These are phyloP conservation scores for Myiotriccus ornatus DNA, from an alignment of 2,797 vertebrate species.

Conservation along the genomic window DNA sequence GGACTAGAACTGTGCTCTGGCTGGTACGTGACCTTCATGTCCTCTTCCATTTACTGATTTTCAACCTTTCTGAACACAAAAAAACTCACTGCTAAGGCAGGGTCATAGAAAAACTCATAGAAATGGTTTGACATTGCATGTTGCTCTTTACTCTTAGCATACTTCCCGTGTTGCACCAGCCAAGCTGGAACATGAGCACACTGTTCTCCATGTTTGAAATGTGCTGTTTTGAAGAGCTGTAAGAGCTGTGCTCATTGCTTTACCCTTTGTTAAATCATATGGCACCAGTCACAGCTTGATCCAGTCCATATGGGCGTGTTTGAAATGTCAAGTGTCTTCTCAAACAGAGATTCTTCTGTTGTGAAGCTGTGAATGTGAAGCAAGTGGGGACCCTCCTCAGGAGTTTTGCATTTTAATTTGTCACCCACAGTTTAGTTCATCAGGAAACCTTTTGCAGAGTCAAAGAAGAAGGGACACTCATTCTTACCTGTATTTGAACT, in stretches of 20 bases:
- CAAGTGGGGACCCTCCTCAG: accelerated
- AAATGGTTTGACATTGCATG: neutral
- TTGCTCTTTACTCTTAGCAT: neutral
- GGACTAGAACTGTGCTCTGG: neutral
- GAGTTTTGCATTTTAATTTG: neutral
- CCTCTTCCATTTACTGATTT: neutral
- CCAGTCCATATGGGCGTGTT: neutral
- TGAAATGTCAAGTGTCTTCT: too few relatives aligned
- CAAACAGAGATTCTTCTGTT: neutral
- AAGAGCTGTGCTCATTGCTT: neutral
- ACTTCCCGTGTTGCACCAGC: neutral
- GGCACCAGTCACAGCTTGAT: neutral
- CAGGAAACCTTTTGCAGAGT: neutral
- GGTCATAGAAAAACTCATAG: neutral
- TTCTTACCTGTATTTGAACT: neutral
- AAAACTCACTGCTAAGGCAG: neutral
- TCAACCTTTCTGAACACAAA: neutral
- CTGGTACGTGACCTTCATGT: neutral
- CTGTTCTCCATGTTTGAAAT: neutral
- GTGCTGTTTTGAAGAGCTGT: neutral
- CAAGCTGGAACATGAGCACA: neutral
- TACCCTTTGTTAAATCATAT: neutral
- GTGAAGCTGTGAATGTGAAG: accelerated
- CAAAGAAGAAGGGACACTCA: neutral
- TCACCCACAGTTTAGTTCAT: neutral